phyloP scores from a whole-genome alignment of 2,113 vertebrate genomes.

The Sprattus sprattus region DNA sequence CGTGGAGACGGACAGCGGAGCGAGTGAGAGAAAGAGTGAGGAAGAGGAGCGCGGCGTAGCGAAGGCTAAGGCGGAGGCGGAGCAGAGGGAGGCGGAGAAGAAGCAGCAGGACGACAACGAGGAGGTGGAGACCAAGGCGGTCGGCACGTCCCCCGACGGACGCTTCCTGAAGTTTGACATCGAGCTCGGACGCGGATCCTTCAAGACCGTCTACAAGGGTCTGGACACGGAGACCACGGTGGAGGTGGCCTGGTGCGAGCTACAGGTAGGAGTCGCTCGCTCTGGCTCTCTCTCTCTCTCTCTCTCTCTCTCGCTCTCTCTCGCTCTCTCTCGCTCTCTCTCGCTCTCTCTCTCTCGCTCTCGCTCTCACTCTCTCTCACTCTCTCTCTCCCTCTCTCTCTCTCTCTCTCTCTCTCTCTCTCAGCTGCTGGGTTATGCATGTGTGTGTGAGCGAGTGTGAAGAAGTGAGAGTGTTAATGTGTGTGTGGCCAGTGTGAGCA shows the following conservation, averaged over 20 bases:
- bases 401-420: too few species aligned
- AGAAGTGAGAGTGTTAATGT: slow-evolving; percentile 16
- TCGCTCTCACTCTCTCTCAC: too few species aligned
- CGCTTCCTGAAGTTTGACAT: slow-evolving; percentile 98
- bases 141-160: slow-evolving; percentile 92
- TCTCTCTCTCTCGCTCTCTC: not conserved
- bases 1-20: slow-evolving; percentile 34
- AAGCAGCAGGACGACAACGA: slow-evolving; percentile 83
- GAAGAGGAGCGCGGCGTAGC: slow-evolving; percentile 63
- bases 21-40: slow-evolving; percentile 40
- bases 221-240: slow-evolving; percentile 97
- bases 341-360: too few species aligned
- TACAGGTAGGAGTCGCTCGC: slow-evolving; percentile 79
- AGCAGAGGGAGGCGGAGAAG: slow-evolving; percentile 78
- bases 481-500: not conserved
- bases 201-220: slow-evolving; percentile 98
- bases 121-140: slow-evolving; percentile 95
- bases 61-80: slow-evolving; percentile 69
- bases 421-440: not conserved
- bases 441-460: not conserved
- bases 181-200: slow-evolving; percentile 95
- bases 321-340: too few species aligned
- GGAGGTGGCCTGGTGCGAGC: slow-evolving; percentile 97
- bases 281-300: not conserved
- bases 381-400: too few species aligned